Percentiles rank a stretch among this genome's conserved stretches.
Conservation (phyloP, 2,113 vertebrate species). For the Gulo gulo region DNA sequence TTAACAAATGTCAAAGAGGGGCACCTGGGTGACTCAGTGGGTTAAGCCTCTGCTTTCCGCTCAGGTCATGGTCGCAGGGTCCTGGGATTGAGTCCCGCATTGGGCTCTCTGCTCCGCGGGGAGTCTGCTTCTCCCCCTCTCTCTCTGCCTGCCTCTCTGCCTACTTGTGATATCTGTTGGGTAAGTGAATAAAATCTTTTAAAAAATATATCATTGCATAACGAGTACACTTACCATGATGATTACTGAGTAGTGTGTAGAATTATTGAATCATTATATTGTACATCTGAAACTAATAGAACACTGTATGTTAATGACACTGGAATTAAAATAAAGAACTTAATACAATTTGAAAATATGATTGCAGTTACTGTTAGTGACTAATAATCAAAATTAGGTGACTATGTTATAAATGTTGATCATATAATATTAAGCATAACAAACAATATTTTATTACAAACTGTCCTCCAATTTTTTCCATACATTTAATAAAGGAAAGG, state of each 20-base stretch:
- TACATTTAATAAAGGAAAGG: not conserved
- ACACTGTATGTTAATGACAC: not conserved
- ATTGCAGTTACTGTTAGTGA: not conserved
- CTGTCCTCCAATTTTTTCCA: not conserved
- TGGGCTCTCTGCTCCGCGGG: not conserved
- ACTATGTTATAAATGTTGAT: not conserved
- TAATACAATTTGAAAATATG: too few relatives aligned
- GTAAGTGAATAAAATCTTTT: too few relatives aligned
- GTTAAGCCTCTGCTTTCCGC: not conserved
- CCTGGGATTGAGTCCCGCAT: not conserved
- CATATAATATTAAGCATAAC: not conserved
- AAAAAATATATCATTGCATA: not conserved
- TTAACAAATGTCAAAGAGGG: not conserved
- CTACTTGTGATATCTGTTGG: too few relatives aligned
- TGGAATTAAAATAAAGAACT: too few relatives aligned
- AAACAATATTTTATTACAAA: not conserved
- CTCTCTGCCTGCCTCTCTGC: too few relatives aligned
- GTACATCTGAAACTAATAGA: not conserved
- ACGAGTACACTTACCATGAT: not conserved
- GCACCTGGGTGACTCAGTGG: not conserved
- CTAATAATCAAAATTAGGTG: not conserved
- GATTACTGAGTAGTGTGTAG: not conserved
- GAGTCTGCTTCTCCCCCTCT: not conserved
- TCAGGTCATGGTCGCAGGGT: not conserved
- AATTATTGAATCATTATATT: not conserved